Base-by-base conservation (phyloP, 2,888 invertebrate genomes). In the Philereme vetulata region DNA sequence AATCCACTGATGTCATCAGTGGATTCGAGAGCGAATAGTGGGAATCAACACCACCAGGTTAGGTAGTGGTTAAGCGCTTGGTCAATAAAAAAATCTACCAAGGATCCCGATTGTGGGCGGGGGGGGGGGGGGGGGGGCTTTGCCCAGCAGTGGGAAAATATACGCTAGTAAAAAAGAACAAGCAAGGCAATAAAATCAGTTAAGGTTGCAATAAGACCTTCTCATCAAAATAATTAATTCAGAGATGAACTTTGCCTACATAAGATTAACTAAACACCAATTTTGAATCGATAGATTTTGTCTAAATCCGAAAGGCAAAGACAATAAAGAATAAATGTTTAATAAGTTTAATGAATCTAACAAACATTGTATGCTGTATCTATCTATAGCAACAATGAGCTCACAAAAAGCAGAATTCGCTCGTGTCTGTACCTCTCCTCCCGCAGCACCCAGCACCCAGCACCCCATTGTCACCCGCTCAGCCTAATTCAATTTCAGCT, bases 401-500 rank as follows among this genome's bases (percentile, higher is more conserved):
- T 66, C 67, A 65, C 71, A 72, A 61, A 61, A 70, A 70, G 67
- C 70, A 67, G 65, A 70, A 65, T 66, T 65, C 70, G 60, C 53
- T 61, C 56, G 56, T 65, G 64, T 62, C 57, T 61, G 59, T 60
- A 57, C 56, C 62, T 60, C 63, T 70, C 63, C 60, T 62, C 61
- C 47, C 47, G 44, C 44, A 40, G 51, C 56, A 45, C 50, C 50
- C 56, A 38, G 56, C 45, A 50, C n/a, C 56, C 45, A 53, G 53
- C 65, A 70, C 66, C 63, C 65, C 72, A 71, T 71, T 71, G 75
- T 74, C 76, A 76, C 75, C 78, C 76, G 75, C 77, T 76, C 75
- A 70, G 72, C 74, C 75, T 87, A 86, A 88, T 86, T 84, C 77
- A 83, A 88, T 88, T 86, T 80, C 79, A 75, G 77, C 76, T 79